These are phyloP conservation scores for Syndactyla subalaris DNA, from an alignment of 2,797 vertebrate genomes.

Conservation along the genomic window DNA sequence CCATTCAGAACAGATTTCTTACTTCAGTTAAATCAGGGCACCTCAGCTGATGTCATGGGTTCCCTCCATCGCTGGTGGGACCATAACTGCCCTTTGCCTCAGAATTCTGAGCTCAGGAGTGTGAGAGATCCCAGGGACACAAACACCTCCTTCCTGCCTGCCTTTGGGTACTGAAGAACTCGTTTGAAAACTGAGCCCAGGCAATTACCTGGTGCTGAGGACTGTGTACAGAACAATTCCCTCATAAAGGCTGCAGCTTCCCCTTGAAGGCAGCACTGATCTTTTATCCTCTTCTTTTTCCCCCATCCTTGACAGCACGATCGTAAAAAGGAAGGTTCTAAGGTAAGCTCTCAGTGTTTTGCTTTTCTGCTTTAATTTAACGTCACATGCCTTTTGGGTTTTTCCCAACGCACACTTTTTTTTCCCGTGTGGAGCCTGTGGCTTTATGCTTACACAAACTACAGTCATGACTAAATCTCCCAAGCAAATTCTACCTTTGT, in stretches of 20 bases:
- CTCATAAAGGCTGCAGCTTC: background rate
- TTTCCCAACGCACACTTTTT: rapidly evolving
- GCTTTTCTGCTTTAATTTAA: background rate
- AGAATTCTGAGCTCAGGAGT: background rate
- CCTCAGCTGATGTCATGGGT: background rate
- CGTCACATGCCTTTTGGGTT: background rate
- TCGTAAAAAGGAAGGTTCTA: conserved; percentile 62
- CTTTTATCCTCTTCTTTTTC: background rate
- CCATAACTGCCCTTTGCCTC: background rate
- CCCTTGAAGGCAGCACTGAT: conserved; percentile 14
- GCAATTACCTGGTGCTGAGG: background rate
- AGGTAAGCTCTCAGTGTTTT: conserved; percentile 71
- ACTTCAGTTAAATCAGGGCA: background rate
- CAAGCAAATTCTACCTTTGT: conserved; percentile 20
- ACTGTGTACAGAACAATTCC: background rate
- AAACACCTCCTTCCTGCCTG: background rate
- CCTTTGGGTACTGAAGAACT: background rate
- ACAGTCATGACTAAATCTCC: conserved; percentile 10
- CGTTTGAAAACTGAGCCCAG: background rate
- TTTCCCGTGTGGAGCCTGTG: background rate
- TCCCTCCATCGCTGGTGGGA: background rate
- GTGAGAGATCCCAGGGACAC: background rate
- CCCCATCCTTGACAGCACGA: conserved; percentile 64
- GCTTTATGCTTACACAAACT: conserved; percentile 2
- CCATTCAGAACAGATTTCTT: background rate